Base-by-base conservation (phyloP, 2,797 vertebrate species). In the Novumbra hubbsi region DNA sequence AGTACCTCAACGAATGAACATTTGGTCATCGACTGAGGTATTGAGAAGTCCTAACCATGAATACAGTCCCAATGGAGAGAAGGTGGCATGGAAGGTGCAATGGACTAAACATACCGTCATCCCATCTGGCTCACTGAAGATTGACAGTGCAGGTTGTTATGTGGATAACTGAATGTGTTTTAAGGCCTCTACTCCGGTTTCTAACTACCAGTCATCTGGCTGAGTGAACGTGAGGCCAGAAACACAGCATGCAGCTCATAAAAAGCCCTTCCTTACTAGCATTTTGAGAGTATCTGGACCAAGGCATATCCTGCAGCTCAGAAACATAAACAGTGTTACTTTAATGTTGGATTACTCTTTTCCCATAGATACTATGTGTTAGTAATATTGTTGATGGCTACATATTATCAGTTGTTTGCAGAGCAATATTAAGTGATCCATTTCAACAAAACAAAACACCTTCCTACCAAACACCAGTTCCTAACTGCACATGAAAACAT, bases 101-200 rank as follows among this genome's bases (percentile, higher is more conserved):
- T 81, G 57, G 75, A 82, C 67, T 85, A 81, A 84, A 86, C 79
- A 76, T 78, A 81, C 55, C n/a, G 78, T 76, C 80, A 79, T 72
- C 79, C 78, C 82, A 81, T 86, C 77, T 84, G 85, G 84, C 81
- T 76, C 60, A 68, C 78, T 80, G 73, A 76, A 62, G 81, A 79
- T 72, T 45, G 79, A 89, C 83, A 88, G 87, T 86, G 85, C 76
- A 78, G 77, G 81, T 78, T 62, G 74, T 80, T 80, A 74, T 62
- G 71, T 38, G 73, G 62, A 76, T 21, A 62, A 64, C 21, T 45
- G 73, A 34, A 15, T 60, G n/a, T 74, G 27, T 73, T 74, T 62
- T 72, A 76, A 49, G 19, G 63, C 34, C 30, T 73, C 71, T 70
- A 17, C 62, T 72, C 64, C 75, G 12, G 75, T 0, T 64, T 60